These are phyloP conservation scores for Trematocara unimaculatum DNA, from an alignment of 2,113 vertebrate genomes.

Conservation along the genomic window DNA sequence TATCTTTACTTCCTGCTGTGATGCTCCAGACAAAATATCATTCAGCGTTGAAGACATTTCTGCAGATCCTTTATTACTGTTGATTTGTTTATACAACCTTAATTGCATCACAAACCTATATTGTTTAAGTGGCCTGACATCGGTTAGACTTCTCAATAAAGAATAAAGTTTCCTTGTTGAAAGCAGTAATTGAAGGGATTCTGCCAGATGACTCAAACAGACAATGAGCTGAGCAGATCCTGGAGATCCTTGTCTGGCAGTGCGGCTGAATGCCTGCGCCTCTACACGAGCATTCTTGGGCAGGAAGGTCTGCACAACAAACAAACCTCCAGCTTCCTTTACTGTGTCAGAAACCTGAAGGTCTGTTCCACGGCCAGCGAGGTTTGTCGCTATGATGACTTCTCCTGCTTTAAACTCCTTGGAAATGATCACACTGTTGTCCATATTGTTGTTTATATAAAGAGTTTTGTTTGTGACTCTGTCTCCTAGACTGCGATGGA, in stretches of 20 bases:
- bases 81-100: background rate
- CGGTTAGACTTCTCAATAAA: background rate
- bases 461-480: fast-evolving
- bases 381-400: constrained; percentile 61
- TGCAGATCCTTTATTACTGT: fast-evolving
- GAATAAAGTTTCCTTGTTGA: fast-evolving
- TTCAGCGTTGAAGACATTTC: background rate
- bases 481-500: fast-evolving
- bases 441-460: constrained; percentile 11
- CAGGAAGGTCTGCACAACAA: background rate
- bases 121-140: fast-evolving
- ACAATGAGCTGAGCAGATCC: too few relatives aligned
- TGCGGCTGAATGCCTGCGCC: fast-evolving
- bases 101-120: background rate
- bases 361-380: constrained; percentile 66
- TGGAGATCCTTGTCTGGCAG: fast-evolving
- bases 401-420: background rate
- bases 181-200: fast-evolving
- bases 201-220: too few relatives aligned
- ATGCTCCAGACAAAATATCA: background rate
- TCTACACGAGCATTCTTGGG: fast-evolving
- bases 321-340: constrained; percentile 13
- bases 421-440: background rate
- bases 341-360: constrained; percentile 34
- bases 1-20: background rate